Conservation (phyloP, 2,888 invertebrate genomes). For the Drosophila mulleri region DNA sequence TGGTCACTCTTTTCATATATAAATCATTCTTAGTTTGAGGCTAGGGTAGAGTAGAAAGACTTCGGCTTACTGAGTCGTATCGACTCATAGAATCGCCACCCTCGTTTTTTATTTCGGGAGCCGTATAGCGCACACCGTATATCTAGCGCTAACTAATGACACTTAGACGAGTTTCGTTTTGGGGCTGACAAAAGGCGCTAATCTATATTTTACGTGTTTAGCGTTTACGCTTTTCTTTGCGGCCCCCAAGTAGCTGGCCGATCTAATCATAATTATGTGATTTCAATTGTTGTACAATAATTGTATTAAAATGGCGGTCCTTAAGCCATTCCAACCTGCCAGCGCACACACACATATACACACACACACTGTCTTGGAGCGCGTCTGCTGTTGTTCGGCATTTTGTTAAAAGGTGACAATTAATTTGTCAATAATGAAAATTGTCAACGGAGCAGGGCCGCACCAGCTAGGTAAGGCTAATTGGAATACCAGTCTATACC, state of each 20-base stretch:
- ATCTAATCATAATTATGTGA: constrained; percentile 81
- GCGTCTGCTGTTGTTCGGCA: constrained; percentile 37
- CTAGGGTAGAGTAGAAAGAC: background rate
- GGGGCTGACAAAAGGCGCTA: constrained; percentile 72
- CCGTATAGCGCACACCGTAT: constrained; percentile 28
- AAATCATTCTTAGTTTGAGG: background rate
- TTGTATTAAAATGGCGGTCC: constrained; percentile 58
- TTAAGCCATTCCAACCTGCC: constrained; percentile 21
- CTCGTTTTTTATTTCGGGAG: constrained; percentile 23
- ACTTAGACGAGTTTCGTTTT: constrained; percentile 44
- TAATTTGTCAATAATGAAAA: constrained; percentile 83
- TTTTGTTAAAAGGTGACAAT: constrained; percentile 84
- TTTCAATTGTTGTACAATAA: constrained; percentile 62
- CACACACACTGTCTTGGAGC: constrained; percentile 24
- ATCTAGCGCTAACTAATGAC: constrained; percentile 60
- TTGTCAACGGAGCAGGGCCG: constrained; percentile 48
- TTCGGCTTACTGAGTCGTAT: background rate
- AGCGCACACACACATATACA: background rate
- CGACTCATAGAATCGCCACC: constrained; percentile 12
- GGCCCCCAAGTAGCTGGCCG: constrained; percentile 29
- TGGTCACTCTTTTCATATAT: background rate
- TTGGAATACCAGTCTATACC: constrained; percentile 24
- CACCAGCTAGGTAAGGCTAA: constrained; percentile 23
- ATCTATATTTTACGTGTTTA: constrained; percentile 82
- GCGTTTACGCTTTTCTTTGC: constrained; percentile 65